Conservation (phyloP, 2,888 invertebrate genomes). For the Plagiodera versicolora region DNA sequence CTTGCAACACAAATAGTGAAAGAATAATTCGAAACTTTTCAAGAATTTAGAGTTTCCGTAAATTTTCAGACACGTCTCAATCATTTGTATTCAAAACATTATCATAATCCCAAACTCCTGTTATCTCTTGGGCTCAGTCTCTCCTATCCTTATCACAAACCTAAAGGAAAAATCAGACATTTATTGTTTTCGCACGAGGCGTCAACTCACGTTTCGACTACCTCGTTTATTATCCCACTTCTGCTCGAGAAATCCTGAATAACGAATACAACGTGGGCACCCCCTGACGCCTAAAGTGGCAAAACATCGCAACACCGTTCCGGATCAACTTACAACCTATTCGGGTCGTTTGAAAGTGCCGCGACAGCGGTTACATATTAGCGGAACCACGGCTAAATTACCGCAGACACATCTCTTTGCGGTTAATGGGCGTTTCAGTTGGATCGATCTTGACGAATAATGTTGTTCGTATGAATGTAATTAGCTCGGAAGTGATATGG, state of each 20-base stretch:
- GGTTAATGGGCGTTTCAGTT: conserved; percentile 23
- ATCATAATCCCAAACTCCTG: no score
- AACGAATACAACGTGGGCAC: not conserved
- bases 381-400: conserved; percentile 24
- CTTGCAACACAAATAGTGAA: no score
- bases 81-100: no score
- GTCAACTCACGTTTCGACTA: not conserved
- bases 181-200: not conserved
- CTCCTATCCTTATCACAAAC: no score
- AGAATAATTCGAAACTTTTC: no score
- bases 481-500: conserved; percentile 18
- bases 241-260: not conserved
- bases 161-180: not conserved
- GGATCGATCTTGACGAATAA: conserved; percentile 24
- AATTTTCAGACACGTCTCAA: no score
- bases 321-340: conserved; percentile 12
- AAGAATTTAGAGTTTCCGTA: no score
- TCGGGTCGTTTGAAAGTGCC: conserved; percentile 21
- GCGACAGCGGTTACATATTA: conserved; percentile 24
- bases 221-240: not conserved
- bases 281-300: conserved; percentile 1
- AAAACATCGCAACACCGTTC: conserved; percentile 13
- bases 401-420: conserved; percentile 22
- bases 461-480: conserved; percentile 22
- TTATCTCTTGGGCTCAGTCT: no score